phyloP scores from a whole-genome alignment of 2,113 vertebrate species.

The Varanus salvator region DNA sequence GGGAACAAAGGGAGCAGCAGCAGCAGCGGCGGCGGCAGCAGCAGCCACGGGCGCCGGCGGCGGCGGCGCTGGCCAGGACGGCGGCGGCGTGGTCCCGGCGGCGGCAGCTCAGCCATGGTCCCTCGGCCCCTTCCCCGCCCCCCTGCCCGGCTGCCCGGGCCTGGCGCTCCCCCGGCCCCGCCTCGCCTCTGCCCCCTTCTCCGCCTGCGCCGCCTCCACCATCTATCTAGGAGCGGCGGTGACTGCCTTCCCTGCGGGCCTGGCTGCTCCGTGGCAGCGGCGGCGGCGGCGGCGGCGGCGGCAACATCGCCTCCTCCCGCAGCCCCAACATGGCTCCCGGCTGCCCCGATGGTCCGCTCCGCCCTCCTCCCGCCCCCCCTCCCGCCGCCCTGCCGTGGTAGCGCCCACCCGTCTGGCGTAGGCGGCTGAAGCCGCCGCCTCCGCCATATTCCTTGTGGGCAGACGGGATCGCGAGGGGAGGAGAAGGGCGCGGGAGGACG shows the following conservation, averaged over 20 bases:
- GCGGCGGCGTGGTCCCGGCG: conserved; percentile 78
- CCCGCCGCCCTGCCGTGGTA: conserved; percentile 70
- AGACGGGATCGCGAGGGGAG: too few species aligned
- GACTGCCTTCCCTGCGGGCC: conserved; percentile 73
- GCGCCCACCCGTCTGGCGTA: conserved; percentile 72
- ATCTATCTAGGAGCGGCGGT: conserved; percentile 24
- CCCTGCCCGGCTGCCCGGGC: conserved; percentile 73
- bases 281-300: conserved; percentile 36
- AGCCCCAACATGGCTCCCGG: conserved; percentile 79
- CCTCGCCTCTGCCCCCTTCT: conserved; percentile 79
- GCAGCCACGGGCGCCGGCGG: conserved; percentile 74
- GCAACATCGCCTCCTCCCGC: conserved; percentile 71
- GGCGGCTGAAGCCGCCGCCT: conserved; percentile 60
- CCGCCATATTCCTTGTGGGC: conserved; percentile 73
- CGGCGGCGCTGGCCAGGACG: conserved; percentile 76
- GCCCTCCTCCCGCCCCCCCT: conserved; percentile 44
- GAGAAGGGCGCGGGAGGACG: neutral
- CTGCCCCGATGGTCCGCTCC: conserved; percentile 77
- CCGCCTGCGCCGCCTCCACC: conserved; percentile 8
- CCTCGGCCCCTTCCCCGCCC: conserved; percentile 67
- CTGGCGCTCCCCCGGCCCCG: conserved; percentile 80
- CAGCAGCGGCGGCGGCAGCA: conserved; percentile 75
- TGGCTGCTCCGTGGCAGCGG: conserved; percentile 75
- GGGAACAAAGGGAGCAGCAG: conserved; percentile 92
- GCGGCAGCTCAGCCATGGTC: conserved; percentile 71